phyloP scores from a whole-genome alignment of 2,113 vertebrate genomes.

The Propithecus coquereli region DNA sequence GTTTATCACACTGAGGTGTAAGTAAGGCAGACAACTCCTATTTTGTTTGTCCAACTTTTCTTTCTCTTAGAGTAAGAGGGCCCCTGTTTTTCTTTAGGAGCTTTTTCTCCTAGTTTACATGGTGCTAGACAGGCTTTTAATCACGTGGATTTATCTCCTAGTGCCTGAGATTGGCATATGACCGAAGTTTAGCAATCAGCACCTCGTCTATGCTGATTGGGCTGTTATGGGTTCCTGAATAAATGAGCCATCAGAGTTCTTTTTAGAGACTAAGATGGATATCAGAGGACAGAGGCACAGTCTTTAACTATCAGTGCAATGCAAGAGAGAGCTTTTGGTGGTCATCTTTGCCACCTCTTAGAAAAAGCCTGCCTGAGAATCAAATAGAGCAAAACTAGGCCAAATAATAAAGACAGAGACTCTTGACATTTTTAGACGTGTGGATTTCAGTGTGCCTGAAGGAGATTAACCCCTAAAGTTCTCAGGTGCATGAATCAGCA shows the following conservation, averaged over 20 bases:
- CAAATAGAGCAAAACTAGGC: background rate
- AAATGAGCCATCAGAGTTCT: background rate
- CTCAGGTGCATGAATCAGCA: background rate
- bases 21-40: background rate
- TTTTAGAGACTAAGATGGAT: background rate
- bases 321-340: background rate
- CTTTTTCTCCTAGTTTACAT: background rate
- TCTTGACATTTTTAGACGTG: background rate
- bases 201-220: background rate
- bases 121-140: background rate
- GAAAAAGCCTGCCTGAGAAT: background rate
- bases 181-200: background rate
- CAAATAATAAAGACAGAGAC: background rate
- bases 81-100: background rate
- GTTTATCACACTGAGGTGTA: background rate
- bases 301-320: background rate
- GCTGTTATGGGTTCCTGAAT: background rate
- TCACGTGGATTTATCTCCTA: background rate
- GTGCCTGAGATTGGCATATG: background rate
- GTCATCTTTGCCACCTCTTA: background rate
- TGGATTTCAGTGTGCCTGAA: background rate
- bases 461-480: background rate
- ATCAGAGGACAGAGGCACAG: background rate
- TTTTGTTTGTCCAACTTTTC: background rate
- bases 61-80: background rate